Conservation (phyloP, 2,113 vertebrate genomes). For the Suncus etruscus region DNA sequence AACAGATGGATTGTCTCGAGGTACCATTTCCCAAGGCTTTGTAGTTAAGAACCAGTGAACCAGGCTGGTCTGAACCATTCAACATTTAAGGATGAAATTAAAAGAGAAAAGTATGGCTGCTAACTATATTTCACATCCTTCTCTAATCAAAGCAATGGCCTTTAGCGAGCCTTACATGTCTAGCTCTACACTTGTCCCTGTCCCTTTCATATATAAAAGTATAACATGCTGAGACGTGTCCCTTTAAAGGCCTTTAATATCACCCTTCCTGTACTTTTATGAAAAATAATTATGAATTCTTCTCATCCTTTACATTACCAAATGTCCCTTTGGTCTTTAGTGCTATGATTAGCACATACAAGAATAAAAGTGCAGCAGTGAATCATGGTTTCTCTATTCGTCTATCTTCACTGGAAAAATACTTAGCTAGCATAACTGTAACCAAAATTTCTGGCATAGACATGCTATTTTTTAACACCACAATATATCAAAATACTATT, state of each 20-base stretch:
- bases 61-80: neutral
- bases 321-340: constrained; percentile 52
- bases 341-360: constrained; percentile 49
- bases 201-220: constrained; percentile 74
- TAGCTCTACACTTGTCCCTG: neutral
- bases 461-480: neutral
- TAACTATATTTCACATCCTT: constrained; percentile 50
- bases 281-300: constrained; percentile 78
- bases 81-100: constrained; percentile 58
- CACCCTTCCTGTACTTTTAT: constrained; percentile 71
- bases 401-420: neutral
- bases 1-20: constrained; percentile 43
- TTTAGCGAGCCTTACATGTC: neutral
- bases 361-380: neutral
- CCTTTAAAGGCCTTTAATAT: constrained; percentile 72
- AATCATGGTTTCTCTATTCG: neutral
- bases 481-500: neutral
- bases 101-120: constrained; percentile 56
- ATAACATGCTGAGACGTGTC: constrained; percentile 66
- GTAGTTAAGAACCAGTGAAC: constrained; percentile 56
- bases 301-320: constrained; percentile 64
- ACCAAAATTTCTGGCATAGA: neutral
- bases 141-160: constrained; percentile 74
- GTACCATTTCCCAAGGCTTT: constrained; percentile 53
- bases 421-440: neutral